These are phyloP conservation scores for Isaurus tuberculatus DNA, from an alignment of 92 coral and sea anemone genomes.

Conservation along the genomic window DNA sequence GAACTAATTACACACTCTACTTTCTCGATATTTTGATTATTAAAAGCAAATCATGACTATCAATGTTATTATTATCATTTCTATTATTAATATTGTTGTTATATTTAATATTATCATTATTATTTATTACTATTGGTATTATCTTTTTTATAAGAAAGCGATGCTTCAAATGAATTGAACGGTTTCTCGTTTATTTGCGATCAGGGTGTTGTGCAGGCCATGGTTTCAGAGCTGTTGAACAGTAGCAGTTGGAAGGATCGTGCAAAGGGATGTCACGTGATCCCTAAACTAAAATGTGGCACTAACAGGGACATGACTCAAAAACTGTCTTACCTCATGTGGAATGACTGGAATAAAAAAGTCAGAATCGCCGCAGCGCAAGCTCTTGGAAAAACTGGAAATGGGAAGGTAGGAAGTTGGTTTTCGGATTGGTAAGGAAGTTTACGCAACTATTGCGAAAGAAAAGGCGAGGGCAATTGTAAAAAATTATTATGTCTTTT, in stretches of 20 bases:
- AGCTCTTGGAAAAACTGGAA: conserved; percentile 96
- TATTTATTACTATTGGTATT: no score
- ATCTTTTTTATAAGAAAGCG: no score
- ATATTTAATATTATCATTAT: no score
- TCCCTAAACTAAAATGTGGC: conserved; percentile 91
- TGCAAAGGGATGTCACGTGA: conserved; percentile 85
- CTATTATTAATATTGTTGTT: no score
- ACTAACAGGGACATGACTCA: conserved; percentile 95
- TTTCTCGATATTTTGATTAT: no score
- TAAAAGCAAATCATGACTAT: no score
- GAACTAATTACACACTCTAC: no score
- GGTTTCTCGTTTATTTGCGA: neutral
- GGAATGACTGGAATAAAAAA: conserved; percentile 98
- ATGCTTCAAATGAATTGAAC: neutral
- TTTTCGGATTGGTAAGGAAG: neutral
- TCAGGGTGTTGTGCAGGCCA: conserved; percentile 93
- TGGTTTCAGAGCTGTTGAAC: conserved; percentile 92
- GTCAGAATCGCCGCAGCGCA: conserved; percentile 96
- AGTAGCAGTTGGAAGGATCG: conserved; percentile 98
- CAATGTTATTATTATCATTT: no score
- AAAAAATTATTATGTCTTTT: no score
- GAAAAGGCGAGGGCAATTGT: no score
- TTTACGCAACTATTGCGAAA: no score
- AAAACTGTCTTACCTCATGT: conserved; percentile 93
- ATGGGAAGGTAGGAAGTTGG: conserved; percentile 80